A percentile compares a stretch with the other conserved stretches of the same genome.
phyloP scores from a whole-genome alignment of 2,888 invertebrate species.

The Epinotia bilunana region DNA sequence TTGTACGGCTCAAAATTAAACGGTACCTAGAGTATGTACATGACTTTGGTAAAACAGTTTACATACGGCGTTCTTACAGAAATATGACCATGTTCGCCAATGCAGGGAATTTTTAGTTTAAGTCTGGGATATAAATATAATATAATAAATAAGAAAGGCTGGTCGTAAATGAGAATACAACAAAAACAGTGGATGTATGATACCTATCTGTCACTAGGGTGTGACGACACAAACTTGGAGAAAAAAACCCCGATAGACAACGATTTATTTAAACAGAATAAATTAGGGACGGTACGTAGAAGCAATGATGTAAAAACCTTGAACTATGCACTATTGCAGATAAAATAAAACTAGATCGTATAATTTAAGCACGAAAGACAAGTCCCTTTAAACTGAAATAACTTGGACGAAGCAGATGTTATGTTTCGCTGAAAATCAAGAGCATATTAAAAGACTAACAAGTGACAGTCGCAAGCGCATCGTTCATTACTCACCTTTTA shows the following conservation, averaged over 20 bases:
- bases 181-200: neutral
- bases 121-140: neutral
- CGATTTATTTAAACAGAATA: neutral
- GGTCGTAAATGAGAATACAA: neutral
- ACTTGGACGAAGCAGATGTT: neutral
- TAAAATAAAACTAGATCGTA: neutral
- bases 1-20: constrained; percentile 5
- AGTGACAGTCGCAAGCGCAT: constrained; percentile 19
- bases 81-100: neutral
- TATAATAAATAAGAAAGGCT: neutral
- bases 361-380: neutral
- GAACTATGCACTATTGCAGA: neutral
- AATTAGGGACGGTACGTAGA: neutral
- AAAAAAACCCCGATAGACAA: neutral
- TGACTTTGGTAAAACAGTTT: neutral
- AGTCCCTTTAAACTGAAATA: neutral
- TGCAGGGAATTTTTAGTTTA: neutral
- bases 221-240: neutral
- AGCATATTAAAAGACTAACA: constrained; percentile 13
- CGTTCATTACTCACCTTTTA: constrained; percentile 69
- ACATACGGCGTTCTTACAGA: neutral
- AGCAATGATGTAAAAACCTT: constrained; percentile 2
- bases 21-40: neutral
- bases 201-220: neutral
- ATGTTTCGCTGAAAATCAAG: neutral